Evolutionary conservation across 2,888 invertebrate genomes (phyloP).

Genomic region (Mythimna ferrago): DNA sequence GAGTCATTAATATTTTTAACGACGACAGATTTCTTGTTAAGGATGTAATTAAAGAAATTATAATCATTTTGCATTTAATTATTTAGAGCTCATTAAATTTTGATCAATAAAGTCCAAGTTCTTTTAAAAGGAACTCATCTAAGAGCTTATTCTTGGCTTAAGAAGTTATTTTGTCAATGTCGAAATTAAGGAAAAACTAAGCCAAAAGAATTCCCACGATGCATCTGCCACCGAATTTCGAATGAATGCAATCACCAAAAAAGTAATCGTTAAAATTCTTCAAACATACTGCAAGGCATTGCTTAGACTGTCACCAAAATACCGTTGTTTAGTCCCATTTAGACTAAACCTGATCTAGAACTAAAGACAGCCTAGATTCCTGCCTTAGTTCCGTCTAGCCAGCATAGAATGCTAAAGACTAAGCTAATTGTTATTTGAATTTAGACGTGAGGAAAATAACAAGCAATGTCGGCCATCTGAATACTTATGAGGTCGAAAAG

Average conservation of each 20-base stretch:
- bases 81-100: slow-evolving; percentile 4
- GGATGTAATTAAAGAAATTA: slow-evolving; percentile 37
- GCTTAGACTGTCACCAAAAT: slow-evolving; percentile 19
- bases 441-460: slow-evolving; percentile 73
- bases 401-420: slow-evolving; percentile 69
- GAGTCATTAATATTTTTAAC: slow-evolving; percentile 54
- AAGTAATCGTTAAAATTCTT: slow-evolving; percentile 41
- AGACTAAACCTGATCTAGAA: slow-evolving; percentile 38
- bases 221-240: slow-evolving; percentile 7
- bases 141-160: neutral
- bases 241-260: slow-evolving; percentile 8
- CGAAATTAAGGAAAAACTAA: neutral
- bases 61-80: slow-evolving; percentile 11
- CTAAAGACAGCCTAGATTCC: slow-evolving; percentile 51
- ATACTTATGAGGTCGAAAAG: slow-evolving; percentile 62
- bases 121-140: neutral
- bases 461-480: slow-evolving; percentile 65
- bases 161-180: neutral
- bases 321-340: slow-evolving; percentile 50
- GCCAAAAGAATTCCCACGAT: slow-evolving; percentile 26
- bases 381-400: slow-evolving; percentile 55
- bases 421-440: slow-evolving; percentile 84
- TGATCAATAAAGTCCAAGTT: neutral
- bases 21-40: slow-evolving; percentile 25
- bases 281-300: slow-evolving; percentile 12